Percentiles rank a stretch among this genome's conserved stretches.
phyloP scores from a whole-genome alignment of 2,797 vertebrate species.

The Argentina silus region DNA sequence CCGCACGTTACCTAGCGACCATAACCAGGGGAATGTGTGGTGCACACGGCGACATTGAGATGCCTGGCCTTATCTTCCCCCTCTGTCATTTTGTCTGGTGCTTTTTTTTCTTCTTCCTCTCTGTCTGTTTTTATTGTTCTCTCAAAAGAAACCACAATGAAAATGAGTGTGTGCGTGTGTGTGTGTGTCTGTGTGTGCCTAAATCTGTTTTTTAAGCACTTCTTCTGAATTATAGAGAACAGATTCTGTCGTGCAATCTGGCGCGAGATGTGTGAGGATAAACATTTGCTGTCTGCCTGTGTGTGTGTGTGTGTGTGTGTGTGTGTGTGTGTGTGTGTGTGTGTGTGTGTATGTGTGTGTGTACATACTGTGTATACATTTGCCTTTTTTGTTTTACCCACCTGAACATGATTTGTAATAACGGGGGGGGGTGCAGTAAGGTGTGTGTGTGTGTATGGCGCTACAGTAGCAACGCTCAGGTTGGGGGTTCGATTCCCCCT shows the following conservation, averaged over 20 bases:
- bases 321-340: conserved; percentile 61
- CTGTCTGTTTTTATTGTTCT: conserved; percentile 45
- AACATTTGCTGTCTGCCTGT: conserved; percentile 62
- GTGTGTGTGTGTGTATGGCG: background rate
- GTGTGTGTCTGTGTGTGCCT: conserved; percentile 37
- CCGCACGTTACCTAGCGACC: conserved; percentile 74
- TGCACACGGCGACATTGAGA: conserved; percentile 34
- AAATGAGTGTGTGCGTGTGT: conserved; percentile 46
- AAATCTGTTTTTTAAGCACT: conserved; percentile 67
- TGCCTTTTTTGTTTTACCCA: too few relatives aligned
- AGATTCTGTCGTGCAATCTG: conserved; percentile 56
- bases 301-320: conserved; percentile 60
- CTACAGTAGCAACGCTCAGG: too few relatives aligned
- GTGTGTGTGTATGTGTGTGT: conserved; percentile 53
- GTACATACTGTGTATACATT: too few relatives aligned
- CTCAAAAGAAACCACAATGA: conserved; percentile 57
- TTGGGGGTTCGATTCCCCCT: too few relatives aligned
- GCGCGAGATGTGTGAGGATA: conserved; percentile 59
- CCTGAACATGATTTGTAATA: too few relatives aligned
- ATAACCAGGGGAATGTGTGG: conserved; percentile 63
- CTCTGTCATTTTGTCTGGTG: conserved; percentile 39
- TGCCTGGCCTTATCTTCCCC: conserved; percentile 19
- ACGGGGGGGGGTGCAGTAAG: background rate
- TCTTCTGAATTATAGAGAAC: conserved; percentile 65
- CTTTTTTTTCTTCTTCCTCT: conserved; percentile 45